Conservation (phyloP, 2,888 invertebrate species). For the Electrophaes corylata region DNA sequence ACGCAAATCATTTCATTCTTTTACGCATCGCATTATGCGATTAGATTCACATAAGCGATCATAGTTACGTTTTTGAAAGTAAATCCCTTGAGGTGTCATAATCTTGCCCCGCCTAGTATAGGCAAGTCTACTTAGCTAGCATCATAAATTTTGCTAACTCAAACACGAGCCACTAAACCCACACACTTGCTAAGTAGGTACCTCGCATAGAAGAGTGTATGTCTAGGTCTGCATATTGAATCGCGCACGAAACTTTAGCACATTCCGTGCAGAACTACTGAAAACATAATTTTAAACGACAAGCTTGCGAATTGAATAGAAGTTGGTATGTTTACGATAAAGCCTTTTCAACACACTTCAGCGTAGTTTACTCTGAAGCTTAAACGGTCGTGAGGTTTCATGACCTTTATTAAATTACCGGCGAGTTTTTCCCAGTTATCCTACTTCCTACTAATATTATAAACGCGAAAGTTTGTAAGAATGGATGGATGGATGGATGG, state of each 20-base stretch:
- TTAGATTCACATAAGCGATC: too few species aligned
- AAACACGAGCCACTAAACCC: background rate
- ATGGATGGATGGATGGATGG: too few species aligned
- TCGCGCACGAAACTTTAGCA: conserved; percentile 34
- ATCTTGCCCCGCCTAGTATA: background rate
- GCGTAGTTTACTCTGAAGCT: background rate
- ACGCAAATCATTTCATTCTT: background rate
- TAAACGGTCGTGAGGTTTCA: too few species aligned
- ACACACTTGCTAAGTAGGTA: background rate
- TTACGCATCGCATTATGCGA: too few species aligned
- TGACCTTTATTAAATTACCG: background rate
- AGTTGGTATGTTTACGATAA: conserved; percentile 28
- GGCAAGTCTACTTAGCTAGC: background rate
- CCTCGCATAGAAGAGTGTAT: conserved; percentile 5
- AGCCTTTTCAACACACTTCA: conserved; percentile 46
- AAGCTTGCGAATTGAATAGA: conserved; percentile 45
- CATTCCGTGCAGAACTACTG: conserved; percentile 40
- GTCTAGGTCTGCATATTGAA: conserved; percentile 18
- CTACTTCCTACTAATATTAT: too few species aligned
- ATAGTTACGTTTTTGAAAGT: too few species aligned
- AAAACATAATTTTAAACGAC: conserved; percentile 47
- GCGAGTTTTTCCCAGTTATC: background rate
- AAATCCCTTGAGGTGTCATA: background rate
- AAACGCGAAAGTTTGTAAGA: too few species aligned
- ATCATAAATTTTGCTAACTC: background rate